Base-by-base conservation (phyloP, 37 sponge, comb jelly and placozoan species). In the Cladorhizidae sp. region DNA sequence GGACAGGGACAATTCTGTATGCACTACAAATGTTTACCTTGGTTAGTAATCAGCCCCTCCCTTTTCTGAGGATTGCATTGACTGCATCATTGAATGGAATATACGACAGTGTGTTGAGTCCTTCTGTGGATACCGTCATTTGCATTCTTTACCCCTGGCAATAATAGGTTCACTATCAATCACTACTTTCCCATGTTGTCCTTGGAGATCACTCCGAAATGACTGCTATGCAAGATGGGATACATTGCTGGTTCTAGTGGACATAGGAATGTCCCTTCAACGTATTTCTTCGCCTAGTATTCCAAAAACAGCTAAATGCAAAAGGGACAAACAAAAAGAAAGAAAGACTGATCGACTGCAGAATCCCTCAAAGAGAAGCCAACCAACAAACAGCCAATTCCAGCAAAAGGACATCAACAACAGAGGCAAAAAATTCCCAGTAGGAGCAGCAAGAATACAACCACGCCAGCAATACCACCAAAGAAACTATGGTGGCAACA, bases 1-100 rank as follows among this genome's bases (percentile, higher is more conserved):
- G 76, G 22, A 83, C 84, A 39, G 84, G 84, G 0, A 83, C 42
- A 50, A 83, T 33, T 25, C 77, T 21, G 70, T 69, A 84, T 38
- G 77, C 70, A 40, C 49, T 74, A 56, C 74, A 41, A 8, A 84
- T 75, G 58, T 84, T 77, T 20, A 76, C 0, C 50, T 84, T 84
- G 12, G 84, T 61, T 29, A 84, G 25, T 58, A 49, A 26, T 17
- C 70, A 33, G 51, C 70, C 69, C 25, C 52, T 58, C 33, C 77
- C 83, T 23, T 25, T n/a, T 37, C 35, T 26, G 1, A 1, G 20
- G 22, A 83, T 23, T 12, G 28, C 40, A 31, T 22, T 2, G 1
- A 54, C 70, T 29, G 77, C 84, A 35, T 64, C 76, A 49, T 83
- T 69, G 20, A 83, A 26, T 14, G 84, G 40, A 21, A 22, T 18